phyloP scores from a whole-genome alignment of 2,888 invertebrate genomes.

The Catocala nupta region DNA sequence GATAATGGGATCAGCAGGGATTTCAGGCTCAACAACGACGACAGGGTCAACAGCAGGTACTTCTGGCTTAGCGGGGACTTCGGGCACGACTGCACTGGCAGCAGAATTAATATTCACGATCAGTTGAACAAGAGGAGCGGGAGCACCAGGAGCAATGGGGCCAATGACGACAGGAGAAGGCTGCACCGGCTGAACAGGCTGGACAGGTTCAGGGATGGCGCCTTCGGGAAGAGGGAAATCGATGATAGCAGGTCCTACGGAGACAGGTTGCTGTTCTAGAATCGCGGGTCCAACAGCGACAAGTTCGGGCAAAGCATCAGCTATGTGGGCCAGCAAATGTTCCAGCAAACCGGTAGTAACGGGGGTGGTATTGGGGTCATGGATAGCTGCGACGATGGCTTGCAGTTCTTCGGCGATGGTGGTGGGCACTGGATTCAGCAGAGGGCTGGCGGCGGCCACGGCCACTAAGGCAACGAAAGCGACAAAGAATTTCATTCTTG shows the following conservation, averaged over 20 bases:
- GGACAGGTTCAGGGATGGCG: conserved; percentile 18
- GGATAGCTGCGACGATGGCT: conserved; percentile 66
- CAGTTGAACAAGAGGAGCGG: conserved; percentile 57
- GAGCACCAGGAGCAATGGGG: conserved; percentile 28
- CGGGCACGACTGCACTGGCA: too few relatives aligned
- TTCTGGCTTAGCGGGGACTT: too few relatives aligned
- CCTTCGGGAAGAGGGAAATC: conserved; percentile 23
- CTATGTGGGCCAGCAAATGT: conserved; percentile 51
- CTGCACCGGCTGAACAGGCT: conserved; percentile 14
- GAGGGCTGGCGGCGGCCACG: conserved; percentile 58
- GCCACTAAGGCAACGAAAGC: conserved; percentile 65
- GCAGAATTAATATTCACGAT: conserved; percentile 58
- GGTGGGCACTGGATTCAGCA: conserved; percentile 45
- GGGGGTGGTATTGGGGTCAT: conserved; percentile 69
- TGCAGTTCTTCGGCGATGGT: conserved; percentile 48
- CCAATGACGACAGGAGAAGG: conserved; percentile 27
- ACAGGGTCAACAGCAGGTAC: too few relatives aligned
- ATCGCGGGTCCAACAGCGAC: conserved; percentile 11
- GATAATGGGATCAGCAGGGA: too few relatives aligned
- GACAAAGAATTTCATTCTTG: conserved; percentile 69
- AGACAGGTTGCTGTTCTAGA: conserved; percentile 19
- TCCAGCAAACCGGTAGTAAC: conserved; percentile 64
- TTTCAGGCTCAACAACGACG: too few relatives aligned
- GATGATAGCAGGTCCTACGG: conserved; percentile 25
- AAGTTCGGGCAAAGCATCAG: conserved; percentile 32